phyloP scores from a whole-genome alignment of 2,888 invertebrate genomes.

The Ormyrus thymus region DNA sequence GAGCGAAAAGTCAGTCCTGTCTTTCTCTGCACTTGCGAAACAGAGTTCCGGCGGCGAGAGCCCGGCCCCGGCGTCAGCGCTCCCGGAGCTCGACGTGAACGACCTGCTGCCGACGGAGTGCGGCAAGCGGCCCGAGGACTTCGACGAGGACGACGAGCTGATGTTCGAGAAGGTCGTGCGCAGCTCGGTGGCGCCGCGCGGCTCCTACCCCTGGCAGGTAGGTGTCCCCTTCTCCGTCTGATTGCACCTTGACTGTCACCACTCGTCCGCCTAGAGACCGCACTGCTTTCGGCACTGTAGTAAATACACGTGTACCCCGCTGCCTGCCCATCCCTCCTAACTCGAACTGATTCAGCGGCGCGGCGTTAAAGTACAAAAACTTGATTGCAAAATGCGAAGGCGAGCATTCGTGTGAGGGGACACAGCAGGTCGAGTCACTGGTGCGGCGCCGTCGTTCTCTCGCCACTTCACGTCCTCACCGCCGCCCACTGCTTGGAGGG shows the following conservation, averaged over 20 bases:
- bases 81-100: constrained; percentile 57
- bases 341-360: too few relatives aligned
- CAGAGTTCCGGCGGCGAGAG: constrained; percentile 14
- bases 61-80: neutral
- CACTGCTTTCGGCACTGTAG: too few relatives aligned
- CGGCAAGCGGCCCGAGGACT: constrained; percentile 77
- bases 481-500: constrained; percentile 85
- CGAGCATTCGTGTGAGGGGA: constrained; percentile 80
- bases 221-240: constrained; percentile 20
- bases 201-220: constrained; percentile 87
- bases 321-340: too few relatives aligned
- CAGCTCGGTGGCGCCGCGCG: constrained; percentile 79
- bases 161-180: constrained; percentile 79
- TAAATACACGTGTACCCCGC: too few relatives aligned
- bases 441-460: constrained; percentile 84
- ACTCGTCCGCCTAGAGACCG: neutral
- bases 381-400: constrained; percentile 69
- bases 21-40: neutral
- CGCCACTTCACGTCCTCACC: constrained; percentile 80
- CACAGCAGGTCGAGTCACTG: constrained; percentile 76
- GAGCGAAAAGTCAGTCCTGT: too few relatives aligned
- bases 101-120: constrained; percentile 75
- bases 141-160: constrained; percentile 72
- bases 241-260: constrained; percentile 6
- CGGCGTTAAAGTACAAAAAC: neutral